These are phyloP conservation scores for Crocallis elinguaria DNA, from an alignment of 2,888 invertebrate species.

Conservation along the genomic window DNA sequence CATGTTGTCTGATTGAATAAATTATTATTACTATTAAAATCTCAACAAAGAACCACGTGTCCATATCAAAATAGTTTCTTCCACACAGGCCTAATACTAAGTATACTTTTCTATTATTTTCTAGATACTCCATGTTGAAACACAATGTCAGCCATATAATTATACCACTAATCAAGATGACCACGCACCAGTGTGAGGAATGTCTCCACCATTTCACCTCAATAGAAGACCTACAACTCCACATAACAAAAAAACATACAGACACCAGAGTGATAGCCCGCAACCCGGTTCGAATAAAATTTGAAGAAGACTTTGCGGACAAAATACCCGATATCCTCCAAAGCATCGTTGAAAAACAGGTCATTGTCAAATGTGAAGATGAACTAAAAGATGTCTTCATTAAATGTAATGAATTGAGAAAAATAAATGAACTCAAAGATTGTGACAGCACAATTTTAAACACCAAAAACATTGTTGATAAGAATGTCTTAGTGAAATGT, in stretches of 20 bases:
- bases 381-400: conserved; percentile 16
- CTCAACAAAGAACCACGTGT: too few relatives aligned
- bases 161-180: conserved; percentile 52
- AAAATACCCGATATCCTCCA: conserved; percentile 22
- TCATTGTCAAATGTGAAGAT: conserved; percentile 25
- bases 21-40: too few relatives aligned
- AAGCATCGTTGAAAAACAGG: conserved; percentile 24
- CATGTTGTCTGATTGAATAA: too few relatives aligned
- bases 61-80: too few relatives aligned
- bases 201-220: conserved; percentile 48
- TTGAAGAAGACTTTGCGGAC: conserved; percentile 3
- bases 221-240: conserved; percentile 36
- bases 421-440: too few relatives aligned
- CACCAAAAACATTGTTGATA: conserved; percentile 26
- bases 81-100: too few relatives aligned
- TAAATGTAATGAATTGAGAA: background rate
- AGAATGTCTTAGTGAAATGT: conserved; percentile 22
- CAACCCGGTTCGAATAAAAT: background rate
- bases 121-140: conserved; percentile 49
- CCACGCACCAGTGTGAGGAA: conserved; percentile 37
- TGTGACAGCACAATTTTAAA: too few relatives aligned
- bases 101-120: conserved; percentile 4
- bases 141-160: conserved; percentile 59
- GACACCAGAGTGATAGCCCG: background rate
- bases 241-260: conserved; percentile 33